Evolutionary conservation across 2,797 vertebrate species (phyloP), one percentile per base, ranked within the genome.

Genomic region (Acanthurus lineatus): DNA sequence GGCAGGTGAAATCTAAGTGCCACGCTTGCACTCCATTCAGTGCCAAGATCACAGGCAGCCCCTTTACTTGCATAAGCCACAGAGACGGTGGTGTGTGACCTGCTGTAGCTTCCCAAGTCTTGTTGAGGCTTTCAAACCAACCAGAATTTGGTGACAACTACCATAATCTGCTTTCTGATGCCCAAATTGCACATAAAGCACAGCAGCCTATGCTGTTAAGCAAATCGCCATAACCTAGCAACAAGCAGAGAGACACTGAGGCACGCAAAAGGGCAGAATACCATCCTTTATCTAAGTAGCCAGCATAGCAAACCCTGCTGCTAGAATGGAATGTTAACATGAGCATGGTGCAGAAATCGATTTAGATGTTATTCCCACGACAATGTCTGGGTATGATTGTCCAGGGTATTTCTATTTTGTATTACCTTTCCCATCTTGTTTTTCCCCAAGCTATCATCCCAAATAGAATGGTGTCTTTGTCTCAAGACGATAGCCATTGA

Each of bases 401-500:
- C 86, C 85, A 76, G 75, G 77, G 86, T 84, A 88, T 91, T 92
- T 91, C 87, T 92, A 77, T 92, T 93, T 92, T 84, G 83, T 93
- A 89, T 93, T 92, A 91, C 88, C 88, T 89, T 85, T 83, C 74
- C 87, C 77, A 83, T 88, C 85, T 93, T 92, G 88, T 92, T 89
- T 89, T 79, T 79, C 86, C 90, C 83, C 51, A 62, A 90, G 90
- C 92, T 82, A 91, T 93, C 90, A 89, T 89, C 89, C 83, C 88
- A 92, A 93, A 93, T 88, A 91, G 89, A 93, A 92, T 90, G 84
- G 86, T 89, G 89, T 92, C 91, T 90, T 80, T 80, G 78, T 91
- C 93, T 93, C 90, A 88, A 91, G 93, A 88, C 89, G 53, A 87
- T 73, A 67, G 73, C 80, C 90, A 93, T 93, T 93, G 94, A 93